Evolutionary conservation across 2,113 vertebrate species (phyloP).

Genomic region (Malurus melanocephalus): DNA sequence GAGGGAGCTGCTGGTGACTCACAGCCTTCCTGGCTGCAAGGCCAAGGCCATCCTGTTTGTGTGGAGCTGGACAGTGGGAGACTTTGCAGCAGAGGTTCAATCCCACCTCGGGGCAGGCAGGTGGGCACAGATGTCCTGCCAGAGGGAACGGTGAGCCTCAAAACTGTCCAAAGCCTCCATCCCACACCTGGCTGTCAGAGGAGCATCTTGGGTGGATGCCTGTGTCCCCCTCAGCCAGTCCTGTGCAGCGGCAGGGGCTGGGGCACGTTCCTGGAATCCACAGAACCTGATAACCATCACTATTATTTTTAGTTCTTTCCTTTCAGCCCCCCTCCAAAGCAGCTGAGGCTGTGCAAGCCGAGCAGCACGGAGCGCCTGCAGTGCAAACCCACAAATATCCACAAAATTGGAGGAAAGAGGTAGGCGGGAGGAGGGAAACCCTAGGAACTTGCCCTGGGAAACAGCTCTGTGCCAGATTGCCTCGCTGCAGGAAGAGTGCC

Average conservation of each 20-base stretch:
- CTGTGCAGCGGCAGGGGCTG: background rate
- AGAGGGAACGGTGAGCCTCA: rapidly evolving
- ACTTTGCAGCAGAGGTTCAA: background rate
- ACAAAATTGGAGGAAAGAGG: slow-evolving; percentile 34
- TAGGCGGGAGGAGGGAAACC: slow-evolving; percentile 28
- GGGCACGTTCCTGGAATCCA: background rate
- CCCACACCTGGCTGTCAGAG: background rate
- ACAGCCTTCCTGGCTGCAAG: slow-evolving; percentile 1
- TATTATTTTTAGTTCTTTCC: background rate
- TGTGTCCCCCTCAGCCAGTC: background rate
- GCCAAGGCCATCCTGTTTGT: background rate
- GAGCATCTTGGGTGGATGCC: background rate
- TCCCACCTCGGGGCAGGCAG: background rate
- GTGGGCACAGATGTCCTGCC: background rate
- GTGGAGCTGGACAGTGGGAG: background rate
- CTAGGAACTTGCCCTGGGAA: slow-evolving; percentile 14
- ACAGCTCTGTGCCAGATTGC: background rate
- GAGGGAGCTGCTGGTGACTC: slow-evolving; percentile 13
- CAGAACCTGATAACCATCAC: background rate
- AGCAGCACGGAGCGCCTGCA: background rate
- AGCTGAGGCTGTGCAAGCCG: background rate
- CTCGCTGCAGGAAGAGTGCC: slow-evolving; percentile 9
- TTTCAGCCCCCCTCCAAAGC: background rate
- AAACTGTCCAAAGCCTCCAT: background rate
- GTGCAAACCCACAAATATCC: background rate